Evolutionary conservation across 92 coral and sea anemone genomes (phyloP), one percentile per base, ranked within the genome.

Genomic region (Zoanthus gigantus): DNA sequence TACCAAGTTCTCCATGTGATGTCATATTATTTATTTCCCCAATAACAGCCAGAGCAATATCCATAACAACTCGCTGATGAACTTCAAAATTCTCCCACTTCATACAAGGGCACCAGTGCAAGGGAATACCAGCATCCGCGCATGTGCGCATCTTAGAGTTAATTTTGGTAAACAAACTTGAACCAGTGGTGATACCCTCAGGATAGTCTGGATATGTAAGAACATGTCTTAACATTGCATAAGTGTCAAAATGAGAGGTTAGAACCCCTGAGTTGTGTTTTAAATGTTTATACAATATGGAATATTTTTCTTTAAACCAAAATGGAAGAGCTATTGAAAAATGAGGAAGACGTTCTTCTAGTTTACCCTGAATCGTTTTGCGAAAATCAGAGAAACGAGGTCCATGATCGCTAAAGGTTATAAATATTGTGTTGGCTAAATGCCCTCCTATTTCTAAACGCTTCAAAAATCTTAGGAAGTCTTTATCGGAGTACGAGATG

Each of bases 81-180:
- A 86, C 75, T 29, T 92, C 88, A 11, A 96, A 92, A 12, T 78
- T 77, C 47, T 92, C 96, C 95, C 96, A 96, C 54, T 94, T 79
- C 78, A 96, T 87, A 71, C 98, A 96, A 31, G 98, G 98, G 50
- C 98, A 96, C 95, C 97, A 96, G 68, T 96, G 98, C 9, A 90
- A 90, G 12, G 93, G 92, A 16, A 95, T 92, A 23, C 98, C 98
- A 5, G 96, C 92, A 7, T 67, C 86, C 1, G 86, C 79, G 68
- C 98, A 96, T 17, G 96, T 90, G 44, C 98, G 94, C 48, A 76
- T 90, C 78, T 71, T 29, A 2, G 93, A 88, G 31, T 93, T 82
- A 56, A 96, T 90, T 76, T 91, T 82, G 63, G 31, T 18, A 48
- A 96, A 93, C 83, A 96, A 77, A 77, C 98, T 96, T 82, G 89